A percentile compares a stretch with the other conserved stretches of the same genome.
These are phyloP conservation scores for Pitangus sulphuratus DNA, from an alignment of 2,797 vertebrate genomes.

Conservation along the genomic window DNA sequence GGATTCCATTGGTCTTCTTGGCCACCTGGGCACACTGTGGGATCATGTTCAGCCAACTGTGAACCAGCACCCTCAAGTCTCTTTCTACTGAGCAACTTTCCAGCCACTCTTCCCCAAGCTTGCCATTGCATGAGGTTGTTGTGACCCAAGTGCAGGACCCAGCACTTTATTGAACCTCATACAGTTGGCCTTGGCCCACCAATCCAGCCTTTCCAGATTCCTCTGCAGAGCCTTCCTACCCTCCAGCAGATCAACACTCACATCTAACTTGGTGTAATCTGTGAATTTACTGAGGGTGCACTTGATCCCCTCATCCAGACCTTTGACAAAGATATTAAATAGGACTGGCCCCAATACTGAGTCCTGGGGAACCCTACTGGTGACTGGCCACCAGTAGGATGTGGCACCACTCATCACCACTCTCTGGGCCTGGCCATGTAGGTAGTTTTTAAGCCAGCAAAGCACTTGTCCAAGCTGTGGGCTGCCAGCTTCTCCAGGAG, in stretches of 20 bases:
- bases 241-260: neutral
- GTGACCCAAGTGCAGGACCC: neutral
- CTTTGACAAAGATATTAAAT: neutral
- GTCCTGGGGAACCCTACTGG: too few species aligned
- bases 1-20: neutral
- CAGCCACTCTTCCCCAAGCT: neutral
- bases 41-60: neutral
- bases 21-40: rapidly evolving
- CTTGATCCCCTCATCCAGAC: neutral
- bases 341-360: rapidly evolving
- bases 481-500: neutral
- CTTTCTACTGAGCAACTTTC: neutral
- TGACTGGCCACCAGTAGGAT: rapidly evolving
- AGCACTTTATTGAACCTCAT: neutral
- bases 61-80: neutral
- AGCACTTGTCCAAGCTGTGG: neutral
- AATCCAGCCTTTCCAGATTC: neutral
- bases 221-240: neutral
- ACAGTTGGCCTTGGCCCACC: neutral
- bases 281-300: neutral
- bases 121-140: neutral
- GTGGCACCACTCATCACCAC: neutral
- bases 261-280: neutral
- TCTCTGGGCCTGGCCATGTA: neutral
- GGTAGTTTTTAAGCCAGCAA: neutral